A percentile compares a stretch with the other conserved stretches of the same genome.
Conservation (phyloP, 2,113 vertebrate genomes). For the Ceyx melanurus region DNA sequence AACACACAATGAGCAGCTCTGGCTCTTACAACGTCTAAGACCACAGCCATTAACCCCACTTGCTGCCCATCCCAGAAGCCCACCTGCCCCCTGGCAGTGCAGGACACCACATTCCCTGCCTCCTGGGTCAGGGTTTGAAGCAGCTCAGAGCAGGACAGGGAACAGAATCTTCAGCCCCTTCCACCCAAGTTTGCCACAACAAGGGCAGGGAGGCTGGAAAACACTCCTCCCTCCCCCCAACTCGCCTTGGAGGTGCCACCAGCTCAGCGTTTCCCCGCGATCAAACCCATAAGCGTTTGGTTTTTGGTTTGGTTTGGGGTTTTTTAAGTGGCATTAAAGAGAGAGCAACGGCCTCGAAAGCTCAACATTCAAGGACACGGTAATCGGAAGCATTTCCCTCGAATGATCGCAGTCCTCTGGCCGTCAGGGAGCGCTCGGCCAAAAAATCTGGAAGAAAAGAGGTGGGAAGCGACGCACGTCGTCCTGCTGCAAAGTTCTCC, state of each 20-base stretch:
- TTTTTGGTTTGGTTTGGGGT: too few relatives aligned
- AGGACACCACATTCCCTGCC: background rate
- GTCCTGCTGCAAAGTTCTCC: conserved; percentile 10
- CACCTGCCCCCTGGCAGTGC: fast-evolving
- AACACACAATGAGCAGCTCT: background rate
- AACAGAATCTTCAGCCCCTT: background rate
- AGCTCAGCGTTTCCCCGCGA: fast-evolving
- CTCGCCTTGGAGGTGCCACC: background rate
- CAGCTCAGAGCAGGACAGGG: background rate
- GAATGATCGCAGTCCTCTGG: background rate
- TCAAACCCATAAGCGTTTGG: fast-evolving
- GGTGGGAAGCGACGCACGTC: background rate
- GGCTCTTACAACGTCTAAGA: fast-evolving
- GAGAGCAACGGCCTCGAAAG: background rate
- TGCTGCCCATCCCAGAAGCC: background rate
- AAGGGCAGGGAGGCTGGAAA: background rate
- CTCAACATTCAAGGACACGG: background rate
- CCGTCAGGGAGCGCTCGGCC: background rate
- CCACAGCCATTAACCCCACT: fast-evolving
- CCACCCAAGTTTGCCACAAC: background rate
- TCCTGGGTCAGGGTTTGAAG: background rate
- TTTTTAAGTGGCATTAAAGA: background rate
- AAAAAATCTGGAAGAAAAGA: conserved; percentile 49
- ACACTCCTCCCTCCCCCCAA: background rate
- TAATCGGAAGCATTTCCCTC: background rate